Base-by-base conservation (phyloP, 2,113 vertebrate genomes). In the Guaruba guarouba region DNA sequence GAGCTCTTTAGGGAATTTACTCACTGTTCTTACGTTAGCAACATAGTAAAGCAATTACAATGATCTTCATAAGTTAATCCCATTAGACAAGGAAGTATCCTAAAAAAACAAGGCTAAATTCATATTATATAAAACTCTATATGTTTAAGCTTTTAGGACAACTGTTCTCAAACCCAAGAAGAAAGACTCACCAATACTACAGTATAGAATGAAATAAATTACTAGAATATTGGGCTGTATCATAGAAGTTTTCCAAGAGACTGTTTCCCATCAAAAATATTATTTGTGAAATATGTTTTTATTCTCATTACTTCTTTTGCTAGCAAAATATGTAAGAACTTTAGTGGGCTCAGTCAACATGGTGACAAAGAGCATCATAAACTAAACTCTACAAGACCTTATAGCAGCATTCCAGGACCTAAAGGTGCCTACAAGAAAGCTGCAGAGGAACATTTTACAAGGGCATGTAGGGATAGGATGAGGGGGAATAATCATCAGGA, bases 21-120 rank as follows among this genome's bases (percentile, higher is more conserved):
- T 96, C 81, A 82, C 76, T 79, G 37, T 66, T 96, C 84, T 70
- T 94, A 57, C 6, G 69, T 66, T 82, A 97, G 84, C 67, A 90
- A 77, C 35, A 43, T 33, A 54, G 87, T 82, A 91, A 95, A 88
- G 44, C 63, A 76, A 76, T 73, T 84, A 41, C 17, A 89, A 62
- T 74, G 17, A 73, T 63, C n/a, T 66, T 41, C 62, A 76, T 37
- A 92, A 73, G 43, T 85, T 28, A 84, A 62, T 78, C 46, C 46
- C 18, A 44, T 46, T 55, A 68, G 35, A 67, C 19, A 66, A 70
- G 3, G 29, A 83, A 86, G 46, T 27, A 44, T 23, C 31, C 80
- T 39, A 2, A 39, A 83, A 67, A 81, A 90, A 20, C 16, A 66
- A 62, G 41, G n/a, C 25, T 79, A 43, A 74, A 41, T 46, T 84